Conservation (phyloP, 1,140 invertebrate species). For the Teleogryllus occipitalis region DNA sequence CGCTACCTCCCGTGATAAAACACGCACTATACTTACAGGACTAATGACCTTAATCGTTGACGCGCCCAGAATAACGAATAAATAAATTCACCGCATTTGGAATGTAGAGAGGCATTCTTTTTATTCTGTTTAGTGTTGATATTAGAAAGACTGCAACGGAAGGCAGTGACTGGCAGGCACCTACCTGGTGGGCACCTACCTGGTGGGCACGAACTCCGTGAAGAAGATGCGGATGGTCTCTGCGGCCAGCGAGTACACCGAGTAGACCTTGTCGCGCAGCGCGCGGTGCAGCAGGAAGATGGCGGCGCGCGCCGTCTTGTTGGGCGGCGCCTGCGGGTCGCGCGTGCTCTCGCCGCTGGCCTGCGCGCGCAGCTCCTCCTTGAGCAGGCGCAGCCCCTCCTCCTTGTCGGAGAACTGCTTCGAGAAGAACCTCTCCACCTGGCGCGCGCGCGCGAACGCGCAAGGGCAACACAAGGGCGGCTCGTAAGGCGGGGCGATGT, state of each 20-base stretch:
- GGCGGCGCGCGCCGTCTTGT: slow-evolving; percentile 70
- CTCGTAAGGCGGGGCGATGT: background rate
- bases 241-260: slow-evolving; percentile 70
- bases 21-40: no score
- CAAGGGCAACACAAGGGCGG: background rate
- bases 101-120: no score
- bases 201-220: slow-evolving; percentile 65
- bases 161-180: no score
- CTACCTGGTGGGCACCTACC: slow-evolving; percentile 39
- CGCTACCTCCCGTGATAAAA: no score
- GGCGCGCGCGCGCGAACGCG: background rate
- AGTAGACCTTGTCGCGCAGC: slow-evolving; percentile 75
- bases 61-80: no score
- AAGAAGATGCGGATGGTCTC: slow-evolving; percentile 71
- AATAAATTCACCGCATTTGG: no score
- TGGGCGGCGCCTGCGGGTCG: slow-evolving; percentile 42
- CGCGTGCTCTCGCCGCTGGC: slow-evolving; percentile 30
- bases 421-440: slow-evolving; percentile 90
- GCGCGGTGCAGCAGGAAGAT: slow-evolving; percentile 66
- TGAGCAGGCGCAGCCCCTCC: slow-evolving; percentile 69
- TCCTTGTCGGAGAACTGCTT: slow-evolving; percentile 89
- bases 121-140: no score
- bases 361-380: slow-evolving; percentile 54
- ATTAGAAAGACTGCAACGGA: no score
- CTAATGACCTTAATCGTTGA: no score